phyloP scores from a whole-genome alignment of 1,140 invertebrate species.

The Leptinotarsa undecemlineata region DNA sequence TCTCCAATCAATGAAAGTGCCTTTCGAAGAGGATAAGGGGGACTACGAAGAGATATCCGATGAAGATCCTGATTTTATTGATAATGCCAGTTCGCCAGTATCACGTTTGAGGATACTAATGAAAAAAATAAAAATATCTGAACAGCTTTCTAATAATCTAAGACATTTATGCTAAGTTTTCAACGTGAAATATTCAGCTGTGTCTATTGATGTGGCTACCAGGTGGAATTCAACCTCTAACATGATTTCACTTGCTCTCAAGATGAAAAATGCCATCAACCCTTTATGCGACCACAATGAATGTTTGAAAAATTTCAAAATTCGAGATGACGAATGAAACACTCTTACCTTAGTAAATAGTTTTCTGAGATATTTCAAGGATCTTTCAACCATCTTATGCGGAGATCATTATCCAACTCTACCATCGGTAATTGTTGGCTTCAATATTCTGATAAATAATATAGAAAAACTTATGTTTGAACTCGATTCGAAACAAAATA shows the following conservation, averaged over 20 bases:
- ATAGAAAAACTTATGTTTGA: slow-evolving; percentile 19
- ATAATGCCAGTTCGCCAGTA: too few relatives aligned
- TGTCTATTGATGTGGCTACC: background rate
- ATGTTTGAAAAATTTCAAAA: background rate
- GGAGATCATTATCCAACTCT: slow-evolving; percentile 29
- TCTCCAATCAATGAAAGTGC: too few relatives aligned
- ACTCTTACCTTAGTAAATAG: slow-evolving; percentile 14
- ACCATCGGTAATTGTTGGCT: slow-evolving; percentile 23
- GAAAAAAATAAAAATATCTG: background rate
- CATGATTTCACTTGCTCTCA: slow-evolving; percentile 9
- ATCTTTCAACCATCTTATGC: slow-evolving; percentile 12
- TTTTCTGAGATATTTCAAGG: slow-evolving; percentile 17
- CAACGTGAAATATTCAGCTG: background rate
- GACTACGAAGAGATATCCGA: too few relatives aligned
- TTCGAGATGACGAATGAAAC: slow-evolving; percentile 11
- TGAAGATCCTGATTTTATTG: too few relatives aligned
- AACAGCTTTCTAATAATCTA: background rate
- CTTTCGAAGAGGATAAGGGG: too few relatives aligned
- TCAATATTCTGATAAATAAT: slow-evolving; percentile 34
- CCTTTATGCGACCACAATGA: slow-evolving; percentile 26
- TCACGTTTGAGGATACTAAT: too few relatives aligned
- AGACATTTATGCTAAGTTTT: background rate
- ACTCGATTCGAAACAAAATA: slow-evolving; percentile 20
- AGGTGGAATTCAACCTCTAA: slow-evolving; percentile 1
- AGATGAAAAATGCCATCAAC: slow-evolving; percentile 16